These are phyloP conservation scores for Peromyscus maniculatus DNA, from an alignment of 2,113 vertebrate species.

Conservation along the genomic window DNA sequence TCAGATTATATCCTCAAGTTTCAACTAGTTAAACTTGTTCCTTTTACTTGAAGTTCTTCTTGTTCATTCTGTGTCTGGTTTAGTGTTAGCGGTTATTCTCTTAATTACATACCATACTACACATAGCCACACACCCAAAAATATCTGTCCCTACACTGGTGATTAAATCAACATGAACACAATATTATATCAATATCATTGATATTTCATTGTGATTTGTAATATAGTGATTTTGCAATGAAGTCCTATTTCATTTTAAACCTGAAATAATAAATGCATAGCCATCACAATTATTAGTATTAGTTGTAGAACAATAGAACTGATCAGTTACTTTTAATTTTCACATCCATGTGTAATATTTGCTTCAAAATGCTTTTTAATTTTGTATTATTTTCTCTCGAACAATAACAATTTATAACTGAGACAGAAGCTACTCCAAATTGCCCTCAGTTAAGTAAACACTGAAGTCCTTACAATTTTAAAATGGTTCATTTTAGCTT, in stretches of 20 bases:
- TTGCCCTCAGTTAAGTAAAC: background rate
- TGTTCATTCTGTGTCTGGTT: background rate
- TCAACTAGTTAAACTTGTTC: background rate
- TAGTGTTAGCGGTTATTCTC: background rate
- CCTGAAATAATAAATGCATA: background rate
- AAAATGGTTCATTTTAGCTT: background rate
- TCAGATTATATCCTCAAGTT: background rate
- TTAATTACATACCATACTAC: background rate
- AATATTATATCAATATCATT: background rate
- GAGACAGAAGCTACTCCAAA: background rate
- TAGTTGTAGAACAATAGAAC: background rate
- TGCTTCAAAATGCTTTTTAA: constrained; percentile 29
- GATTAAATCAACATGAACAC: background rate
- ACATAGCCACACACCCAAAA: background rate
- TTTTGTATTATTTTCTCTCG: constrained; percentile 2
- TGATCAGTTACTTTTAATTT: background rate
- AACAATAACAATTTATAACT: background rate
- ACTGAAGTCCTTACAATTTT: background rate
- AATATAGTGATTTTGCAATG: fast-evolving
- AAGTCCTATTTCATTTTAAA: background rate
- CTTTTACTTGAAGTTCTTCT: background rate
- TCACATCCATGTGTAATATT: background rate
- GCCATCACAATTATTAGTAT: background rate
- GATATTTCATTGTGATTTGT: background rate
- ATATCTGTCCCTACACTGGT: no score